Conservation (phyloP, 2,113 vertebrate species). For the Gymnocephalus cernua region DNA sequence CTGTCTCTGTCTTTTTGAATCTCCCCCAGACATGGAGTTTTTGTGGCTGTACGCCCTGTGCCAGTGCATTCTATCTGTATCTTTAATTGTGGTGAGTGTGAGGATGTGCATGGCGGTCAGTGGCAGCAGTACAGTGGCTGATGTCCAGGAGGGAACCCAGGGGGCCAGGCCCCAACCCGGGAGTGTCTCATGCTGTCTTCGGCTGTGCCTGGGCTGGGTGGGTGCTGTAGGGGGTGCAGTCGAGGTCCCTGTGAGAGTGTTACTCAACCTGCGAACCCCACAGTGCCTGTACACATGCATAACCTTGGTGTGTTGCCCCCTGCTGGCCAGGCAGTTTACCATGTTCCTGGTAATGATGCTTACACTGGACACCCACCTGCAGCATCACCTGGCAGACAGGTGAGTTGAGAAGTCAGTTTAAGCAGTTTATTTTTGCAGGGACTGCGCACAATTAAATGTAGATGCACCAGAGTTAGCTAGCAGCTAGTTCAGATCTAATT, state of each 20-base stretch:
- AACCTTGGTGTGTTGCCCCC: constrained; percentile 82
- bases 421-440: too few relatives aligned
- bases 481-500: too few relatives aligned
- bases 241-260: constrained; percentile 78
- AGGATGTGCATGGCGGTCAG: constrained; percentile 72
- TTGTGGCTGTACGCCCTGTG: constrained; percentile 76
- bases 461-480: too few relatives aligned
- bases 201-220: constrained; percentile 81
- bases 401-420: constrained; percentile 53
- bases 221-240: constrained; percentile 79
- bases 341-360: constrained; percentile 85
- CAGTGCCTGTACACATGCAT: constrained; percentile 86
- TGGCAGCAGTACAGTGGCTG: background rate
- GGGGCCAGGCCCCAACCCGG: constrained; percentile 13
- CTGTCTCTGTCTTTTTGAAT: constrained; percentile 6
- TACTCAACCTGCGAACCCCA: constrained; percentile 81
- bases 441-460: too few relatives aligned
- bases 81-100: constrained; percentile 72
- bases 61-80: constrained; percentile 74
- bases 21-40: constrained; percentile 71
- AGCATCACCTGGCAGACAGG: constrained; percentile 75
- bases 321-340: constrained; percentile 86
- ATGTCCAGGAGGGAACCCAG: constrained; percentile 18
- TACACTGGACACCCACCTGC: constrained; percentile 81
- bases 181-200: constrained; percentile 79